These are phyloP conservation scores for Cryptotermes secundus DNA, from an alignment of 1,140 invertebrate genomes.

Conservation along the genomic window DNA sequence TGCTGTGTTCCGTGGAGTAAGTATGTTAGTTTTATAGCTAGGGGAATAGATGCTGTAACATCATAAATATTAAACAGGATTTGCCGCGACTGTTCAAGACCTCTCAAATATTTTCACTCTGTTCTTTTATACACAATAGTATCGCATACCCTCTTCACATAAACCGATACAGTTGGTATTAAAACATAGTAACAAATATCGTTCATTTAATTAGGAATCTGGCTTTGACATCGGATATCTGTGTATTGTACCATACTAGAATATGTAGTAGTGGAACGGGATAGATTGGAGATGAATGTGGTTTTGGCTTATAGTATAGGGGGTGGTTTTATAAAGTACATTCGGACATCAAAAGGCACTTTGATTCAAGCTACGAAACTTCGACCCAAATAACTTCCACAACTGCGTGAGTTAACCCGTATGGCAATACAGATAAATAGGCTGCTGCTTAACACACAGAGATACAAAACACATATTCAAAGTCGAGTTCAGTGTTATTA, in stretches of 20 bases:
- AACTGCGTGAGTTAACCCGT: neutral
- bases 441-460: neutral
- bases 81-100: too few relatives aligned
- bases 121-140: neutral
- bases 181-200: neutral
- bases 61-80: too few relatives aligned
- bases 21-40: too few relatives aligned
- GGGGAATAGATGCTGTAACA: too few relatives aligned
- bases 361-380: neutral
- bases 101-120: too few relatives aligned
- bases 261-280: neutral
- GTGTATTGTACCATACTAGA: neutral
- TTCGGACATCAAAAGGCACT: conserved; percentile 18
- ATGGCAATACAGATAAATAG: neutral
- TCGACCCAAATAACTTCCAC: neutral
- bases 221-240: neutral
- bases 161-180: neutral
- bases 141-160: neutral
- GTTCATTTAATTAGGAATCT: conserved; percentile 20
- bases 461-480: neutral
- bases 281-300: neutral
- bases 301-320: neutral
- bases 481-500: neutral
- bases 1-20: too few relatives aligned
- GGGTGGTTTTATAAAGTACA: neutral